phyloP scores from a whole-genome alignment of 92 coral and sea anemone species.

The Zoanthus gigantus region DNA sequence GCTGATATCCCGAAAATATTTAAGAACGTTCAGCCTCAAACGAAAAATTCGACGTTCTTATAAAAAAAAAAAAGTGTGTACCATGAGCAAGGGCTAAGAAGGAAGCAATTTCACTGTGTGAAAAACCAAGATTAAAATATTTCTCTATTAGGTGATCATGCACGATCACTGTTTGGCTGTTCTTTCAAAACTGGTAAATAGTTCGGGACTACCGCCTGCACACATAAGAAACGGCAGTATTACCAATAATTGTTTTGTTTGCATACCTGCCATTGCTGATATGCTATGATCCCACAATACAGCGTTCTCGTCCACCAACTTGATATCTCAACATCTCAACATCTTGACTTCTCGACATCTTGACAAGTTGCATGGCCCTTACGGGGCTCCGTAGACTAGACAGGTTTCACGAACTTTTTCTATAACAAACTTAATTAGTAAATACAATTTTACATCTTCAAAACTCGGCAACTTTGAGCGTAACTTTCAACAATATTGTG shows the following conservation, averaged over 20 bases:
- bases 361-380: too few relatives aligned
- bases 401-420: too few relatives aligned
- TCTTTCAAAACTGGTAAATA: slow-evolving; percentile 31
- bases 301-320: not conserved
- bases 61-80: not conserved
- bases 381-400: too few relatives aligned
- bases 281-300: not conserved
- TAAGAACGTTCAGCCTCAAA: too few relatives aligned
- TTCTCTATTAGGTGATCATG: slow-evolving; percentile 5
- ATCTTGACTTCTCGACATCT: not conserved
- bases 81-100: slow-evolving; percentile 27
- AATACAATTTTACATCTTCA: too few relatives aligned
- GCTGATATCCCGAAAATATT: too few relatives aligned
- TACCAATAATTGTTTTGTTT: not conserved
- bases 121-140: slow-evolving; percentile 21
- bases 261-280: not conserved
- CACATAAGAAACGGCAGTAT: not conserved
- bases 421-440: too few relatives aligned
- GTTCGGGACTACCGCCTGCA: slow-evolving; percentile 28
- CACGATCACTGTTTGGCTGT: slow-evolving; percentile 40
- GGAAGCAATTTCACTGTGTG: slow-evolving; percentile 9
- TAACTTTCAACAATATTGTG: too few relatives aligned
- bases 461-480: too few relatives aligned
- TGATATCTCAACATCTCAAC: not conserved
- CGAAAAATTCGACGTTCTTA: too few relatives aligned